phyloP scores from a whole-genome alignment of 2,113 vertebrate species.

The Platichthys flesus region DNA sequence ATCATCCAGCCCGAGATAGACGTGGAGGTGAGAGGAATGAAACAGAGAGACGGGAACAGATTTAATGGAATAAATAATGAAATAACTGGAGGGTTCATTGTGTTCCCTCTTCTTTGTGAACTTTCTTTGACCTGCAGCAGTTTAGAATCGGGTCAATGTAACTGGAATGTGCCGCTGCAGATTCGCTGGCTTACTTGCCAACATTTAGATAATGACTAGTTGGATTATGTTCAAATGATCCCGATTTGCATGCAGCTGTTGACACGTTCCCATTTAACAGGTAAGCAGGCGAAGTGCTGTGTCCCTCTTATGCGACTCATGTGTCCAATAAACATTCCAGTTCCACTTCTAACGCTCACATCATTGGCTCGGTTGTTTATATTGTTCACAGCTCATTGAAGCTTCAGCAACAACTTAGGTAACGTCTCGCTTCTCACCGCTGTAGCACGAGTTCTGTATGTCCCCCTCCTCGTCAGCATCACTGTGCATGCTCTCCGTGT shows the following conservation, averaged over 20 bases:
- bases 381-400: constrained; percentile 86
- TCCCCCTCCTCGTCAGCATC: constrained; percentile 1
- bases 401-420: constrained; percentile 85
- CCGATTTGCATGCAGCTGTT: constrained; percentile 57
- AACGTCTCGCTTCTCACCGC: constrained; percentile 69
- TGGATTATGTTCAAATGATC: constrained; percentile 20
- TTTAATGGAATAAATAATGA: not conserved
- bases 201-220: not conserved
- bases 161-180: not conserved
- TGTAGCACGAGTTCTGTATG: constrained; percentile 56
- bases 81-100: not conserved
- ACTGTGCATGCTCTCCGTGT: constrained; percentile 43
- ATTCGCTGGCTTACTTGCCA: not conserved
- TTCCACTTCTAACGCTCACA: constrained; percentile 52
- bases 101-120: not conserved
- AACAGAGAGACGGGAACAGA: not conserved
- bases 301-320: constrained; percentile 26
- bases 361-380: constrained; percentile 72
- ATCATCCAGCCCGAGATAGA: constrained; percentile 75
- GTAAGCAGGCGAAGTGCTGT: constrained; percentile 32
- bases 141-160: not conserved
- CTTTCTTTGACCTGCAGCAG: constrained; percentile 2
- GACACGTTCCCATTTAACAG: constrained; percentile 48
- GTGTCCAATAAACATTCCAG: constrained; percentile 47
- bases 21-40: constrained; percentile 69